Evolutionary conservation across 2,797 vertebrate genomes (phyloP).

Genomic region (Loriculus beryllinus): DNA sequence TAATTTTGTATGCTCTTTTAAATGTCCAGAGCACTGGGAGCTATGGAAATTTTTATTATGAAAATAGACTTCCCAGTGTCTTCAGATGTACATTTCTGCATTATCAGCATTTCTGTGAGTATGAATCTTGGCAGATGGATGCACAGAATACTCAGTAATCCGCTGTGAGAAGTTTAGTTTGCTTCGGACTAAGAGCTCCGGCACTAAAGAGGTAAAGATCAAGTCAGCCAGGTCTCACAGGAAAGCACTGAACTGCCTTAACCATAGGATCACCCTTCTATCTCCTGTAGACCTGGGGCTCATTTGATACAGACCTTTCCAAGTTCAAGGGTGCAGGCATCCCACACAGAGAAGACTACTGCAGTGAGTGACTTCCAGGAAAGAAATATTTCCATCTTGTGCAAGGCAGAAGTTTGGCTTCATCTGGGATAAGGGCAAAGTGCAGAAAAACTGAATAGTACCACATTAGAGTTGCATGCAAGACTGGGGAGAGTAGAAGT

Average conservation of each 20-base stretch:
- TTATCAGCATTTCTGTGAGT: neutral
- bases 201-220: neutral
- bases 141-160: neutral
- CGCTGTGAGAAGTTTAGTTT: neutral
- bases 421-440: neutral
- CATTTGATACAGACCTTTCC: neutral
- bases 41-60: neutral
- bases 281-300: neutral
- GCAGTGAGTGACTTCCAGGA: neutral
- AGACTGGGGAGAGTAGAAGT: neutral
- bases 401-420: neutral
- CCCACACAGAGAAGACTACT: neutral
- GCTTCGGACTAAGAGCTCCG: neutral
- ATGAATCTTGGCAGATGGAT: neutral
- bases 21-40: neutral
- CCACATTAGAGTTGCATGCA: accelerated
- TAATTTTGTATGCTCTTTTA: neutral
- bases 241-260: neutral
- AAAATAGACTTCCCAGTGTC: neutral
- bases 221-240: neutral
- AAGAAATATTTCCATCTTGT: neutral
- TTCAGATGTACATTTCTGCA: neutral
- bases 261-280: neutral
- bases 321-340: neutral
- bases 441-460: neutral